These are phyloP conservation scores for Alfaro cultratus DNA, from an alignment of 2,797 vertebrate species.

Conservation along the genomic window DNA sequence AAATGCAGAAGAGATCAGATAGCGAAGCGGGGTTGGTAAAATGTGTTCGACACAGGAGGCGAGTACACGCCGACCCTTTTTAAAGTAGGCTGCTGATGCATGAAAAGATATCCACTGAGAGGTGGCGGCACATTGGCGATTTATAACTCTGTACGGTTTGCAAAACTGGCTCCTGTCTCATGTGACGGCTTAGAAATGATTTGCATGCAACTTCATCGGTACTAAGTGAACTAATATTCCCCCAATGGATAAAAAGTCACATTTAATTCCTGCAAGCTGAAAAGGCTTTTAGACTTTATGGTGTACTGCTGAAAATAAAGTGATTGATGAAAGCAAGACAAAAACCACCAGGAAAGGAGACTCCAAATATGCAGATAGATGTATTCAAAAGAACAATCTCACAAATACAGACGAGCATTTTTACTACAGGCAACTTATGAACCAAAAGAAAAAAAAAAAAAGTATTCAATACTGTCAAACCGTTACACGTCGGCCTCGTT, in stretches of 20 bases:
- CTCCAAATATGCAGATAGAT: neutral
- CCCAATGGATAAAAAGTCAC: neutral
- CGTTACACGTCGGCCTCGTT: slow-evolving; percentile 36
- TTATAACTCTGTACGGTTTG: slow-evolving; percentile 39
- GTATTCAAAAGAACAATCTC: neutral
- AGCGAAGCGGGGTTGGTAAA: slow-evolving; percentile 56
- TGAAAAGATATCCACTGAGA: slow-evolving; percentile 60
- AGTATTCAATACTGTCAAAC: slow-evolving; percentile 17
- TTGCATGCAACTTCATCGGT: neutral
- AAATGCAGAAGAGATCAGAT: slow-evolving; percentile 56
- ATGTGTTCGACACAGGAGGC: slow-evolving; percentile 64
- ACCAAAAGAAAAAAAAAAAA: neutral
- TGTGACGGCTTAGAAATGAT: slow-evolving; percentile 12
- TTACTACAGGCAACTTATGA: slow-evolving; percentile 11
- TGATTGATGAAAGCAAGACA: neutral
- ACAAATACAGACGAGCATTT: neutral
- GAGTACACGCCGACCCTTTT: slow-evolving; percentile 60
- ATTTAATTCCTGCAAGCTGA: neutral
- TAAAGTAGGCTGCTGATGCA: slow-evolving; percentile 72
- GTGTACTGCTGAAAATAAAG: slow-evolving; percentile 3
- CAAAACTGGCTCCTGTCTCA: slow-evolving; percentile 35
- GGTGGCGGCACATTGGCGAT: slow-evolving; percentile 44
- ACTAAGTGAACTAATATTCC: slow-evolving; percentile 16
- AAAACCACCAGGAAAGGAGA: neutral
- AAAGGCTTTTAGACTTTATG: slow-evolving; percentile 20